Conservation (phyloP, 2,797 vertebrate species). For the Ceryle rudis region DNA sequence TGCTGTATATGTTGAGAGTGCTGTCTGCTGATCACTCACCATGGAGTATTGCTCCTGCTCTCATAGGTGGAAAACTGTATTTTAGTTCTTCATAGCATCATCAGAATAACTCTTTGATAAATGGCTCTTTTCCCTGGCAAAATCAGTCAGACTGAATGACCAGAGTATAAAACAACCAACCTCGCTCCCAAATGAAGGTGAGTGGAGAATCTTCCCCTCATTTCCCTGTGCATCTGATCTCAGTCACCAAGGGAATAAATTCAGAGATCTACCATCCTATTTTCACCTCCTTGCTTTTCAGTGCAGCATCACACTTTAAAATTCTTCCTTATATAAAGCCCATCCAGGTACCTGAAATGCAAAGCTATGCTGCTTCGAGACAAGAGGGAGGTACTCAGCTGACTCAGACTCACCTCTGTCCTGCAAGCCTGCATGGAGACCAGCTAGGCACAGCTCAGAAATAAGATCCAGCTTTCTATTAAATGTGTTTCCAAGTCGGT, state of each 20-base stretch:
- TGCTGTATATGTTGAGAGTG: accelerated
- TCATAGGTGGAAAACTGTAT: not conserved
- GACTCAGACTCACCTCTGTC: not conserved
- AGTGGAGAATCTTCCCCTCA: not conserved
- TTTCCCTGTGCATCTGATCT: not conserved
- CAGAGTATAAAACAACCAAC: not conserved
- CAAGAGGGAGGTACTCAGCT: not conserved
- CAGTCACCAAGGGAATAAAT: not conserved
- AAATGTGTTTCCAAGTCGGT: not conserved
- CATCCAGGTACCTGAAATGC: not conserved
- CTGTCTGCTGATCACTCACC: not conserved
- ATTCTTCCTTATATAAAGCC: not conserved
- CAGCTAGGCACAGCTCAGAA: not conserved
- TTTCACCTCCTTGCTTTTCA: not conserved
- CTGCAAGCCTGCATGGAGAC: not conserved
- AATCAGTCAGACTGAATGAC: not conserved
- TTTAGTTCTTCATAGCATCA: not conserved
- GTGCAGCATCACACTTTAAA: not conserved
- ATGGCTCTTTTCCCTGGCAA: not conserved
- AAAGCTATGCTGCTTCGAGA: not conserved
- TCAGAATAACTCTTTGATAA: not conserved
- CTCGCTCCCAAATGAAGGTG: not conserved
- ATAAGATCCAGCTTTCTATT: not conserved
- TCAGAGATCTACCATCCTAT: not conserved
- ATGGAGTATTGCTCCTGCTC: not conserved